Conservation (phyloP, 2,797 vertebrate species). For the Trematomus bernacchii region DNA sequence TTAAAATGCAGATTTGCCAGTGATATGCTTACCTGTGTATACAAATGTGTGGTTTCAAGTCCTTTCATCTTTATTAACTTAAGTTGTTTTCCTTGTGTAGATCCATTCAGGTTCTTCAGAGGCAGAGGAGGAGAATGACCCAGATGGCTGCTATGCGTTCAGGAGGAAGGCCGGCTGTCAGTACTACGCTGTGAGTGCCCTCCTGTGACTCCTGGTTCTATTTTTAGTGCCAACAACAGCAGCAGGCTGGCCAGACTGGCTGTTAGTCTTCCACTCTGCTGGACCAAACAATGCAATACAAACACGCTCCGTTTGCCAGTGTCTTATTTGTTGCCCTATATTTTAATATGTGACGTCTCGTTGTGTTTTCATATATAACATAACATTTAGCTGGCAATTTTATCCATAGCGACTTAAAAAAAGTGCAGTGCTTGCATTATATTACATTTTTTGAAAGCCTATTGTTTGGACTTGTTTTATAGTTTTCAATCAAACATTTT, state of each 20-base stretch:
- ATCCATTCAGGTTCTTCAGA: constrained; percentile 98
- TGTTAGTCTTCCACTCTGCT: constrained; percentile 41
- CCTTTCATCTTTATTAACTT: neutral
- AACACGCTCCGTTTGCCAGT: neutral
- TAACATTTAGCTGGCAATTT: no score
- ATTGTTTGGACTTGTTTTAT: no score
- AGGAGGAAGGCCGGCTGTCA: constrained; percentile 99
- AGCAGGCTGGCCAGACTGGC: constrained; percentile 46
- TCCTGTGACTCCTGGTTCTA: constrained; percentile 70
- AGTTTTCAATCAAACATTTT: neutral
- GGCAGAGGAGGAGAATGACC: constrained; percentile 98
- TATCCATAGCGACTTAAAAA: no score
- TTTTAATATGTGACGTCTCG: constrained; percentile 1
- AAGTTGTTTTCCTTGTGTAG: constrained; percentile 71
- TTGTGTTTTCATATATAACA: neutral
- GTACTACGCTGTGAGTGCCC: constrained; percentile 94
- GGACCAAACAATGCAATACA: constrained; percentile 44
- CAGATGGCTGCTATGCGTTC: constrained; percentile 96
- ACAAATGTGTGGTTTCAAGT: neutral
- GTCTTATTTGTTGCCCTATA: constrained; percentile 7
- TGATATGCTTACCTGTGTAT: neutral
- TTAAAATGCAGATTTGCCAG: no score
- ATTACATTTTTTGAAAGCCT: no score
- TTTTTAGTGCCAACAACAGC: constrained; percentile 65
- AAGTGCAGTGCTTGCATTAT: no score